phyloP scores from a whole-genome alignment of 2,888 invertebrate species.

The Neuroscelio doddi region DNA sequence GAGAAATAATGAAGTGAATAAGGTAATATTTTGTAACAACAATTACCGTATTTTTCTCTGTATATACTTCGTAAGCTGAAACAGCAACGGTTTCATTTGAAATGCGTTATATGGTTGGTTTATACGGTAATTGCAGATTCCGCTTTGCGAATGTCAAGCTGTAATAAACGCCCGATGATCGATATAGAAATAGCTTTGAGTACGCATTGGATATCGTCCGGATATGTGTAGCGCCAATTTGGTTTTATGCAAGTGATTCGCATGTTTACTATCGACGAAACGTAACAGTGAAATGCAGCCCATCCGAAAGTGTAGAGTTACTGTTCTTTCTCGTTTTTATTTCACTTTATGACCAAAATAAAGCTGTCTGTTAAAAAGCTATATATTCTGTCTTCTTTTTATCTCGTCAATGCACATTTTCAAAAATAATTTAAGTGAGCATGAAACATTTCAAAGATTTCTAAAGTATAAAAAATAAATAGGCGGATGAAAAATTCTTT shows the following conservation, averaged over 20 bases:
- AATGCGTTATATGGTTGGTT: conserved; percentile 39
- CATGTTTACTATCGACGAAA: conserved; percentile 6
- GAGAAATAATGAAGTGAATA: too few species aligned
- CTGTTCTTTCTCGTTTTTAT: too few species aligned
- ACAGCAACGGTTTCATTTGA: conserved; percentile 9
- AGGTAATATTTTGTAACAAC: too few species aligned
- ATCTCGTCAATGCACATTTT: too few species aligned
- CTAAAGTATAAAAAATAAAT: too few species aligned
- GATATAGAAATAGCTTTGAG: conserved; percentile 37
- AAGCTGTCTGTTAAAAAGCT: too few species aligned
- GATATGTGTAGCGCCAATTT: conserved; percentile 15
- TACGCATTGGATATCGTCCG: conserved; percentile 31
- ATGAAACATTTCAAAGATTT: too few species aligned
- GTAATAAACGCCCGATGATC: conserved; percentile 39
- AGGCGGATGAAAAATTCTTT: too few species aligned
- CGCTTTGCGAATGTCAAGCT: conserved; percentile 39
- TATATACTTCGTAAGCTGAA: background rate
- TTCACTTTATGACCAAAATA: too few species aligned
- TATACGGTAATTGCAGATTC: conserved; percentile 41
- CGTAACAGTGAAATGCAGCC: conserved; percentile 3
- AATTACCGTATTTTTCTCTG: too few species aligned
- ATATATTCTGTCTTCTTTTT: too few species aligned
- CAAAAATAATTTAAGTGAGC: too few species aligned
- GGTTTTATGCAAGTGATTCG: conserved; percentile 8
- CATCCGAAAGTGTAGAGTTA: background rate